phyloP scores from a whole-genome alignment of 2,888 invertebrate species.

The Sycophila texana region DNA sequence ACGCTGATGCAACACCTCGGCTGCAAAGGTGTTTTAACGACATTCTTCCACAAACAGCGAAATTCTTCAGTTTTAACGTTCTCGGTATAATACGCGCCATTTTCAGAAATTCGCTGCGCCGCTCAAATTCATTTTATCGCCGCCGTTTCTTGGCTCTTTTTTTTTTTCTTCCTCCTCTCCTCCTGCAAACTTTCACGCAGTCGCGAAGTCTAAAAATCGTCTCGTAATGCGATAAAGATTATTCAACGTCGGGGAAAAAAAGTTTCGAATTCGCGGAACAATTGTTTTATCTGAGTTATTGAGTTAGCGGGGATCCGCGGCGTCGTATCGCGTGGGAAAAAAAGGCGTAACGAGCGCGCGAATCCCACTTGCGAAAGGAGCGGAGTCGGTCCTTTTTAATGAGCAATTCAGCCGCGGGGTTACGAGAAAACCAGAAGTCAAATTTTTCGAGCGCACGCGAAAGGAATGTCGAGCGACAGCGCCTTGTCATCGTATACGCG shows the following conservation, averaged over 20 bases:
- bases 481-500: neutral
- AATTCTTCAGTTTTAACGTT: neutral
- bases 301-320: constrained; percentile 1
- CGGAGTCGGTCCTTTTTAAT: neutral
- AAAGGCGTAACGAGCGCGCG: neutral
- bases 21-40: constrained; percentile 32
- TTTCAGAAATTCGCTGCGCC: neutral
- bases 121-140: neutral
- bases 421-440: neutral
- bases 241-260: neutral
- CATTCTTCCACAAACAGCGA: constrained; percentile 11
- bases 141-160: neutral
- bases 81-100: neutral
- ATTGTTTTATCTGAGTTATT: neutral
- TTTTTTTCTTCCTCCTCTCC: too few relatives aligned
- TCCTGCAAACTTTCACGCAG: neutral
- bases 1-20: constrained; percentile 59
- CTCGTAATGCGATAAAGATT: neutral
- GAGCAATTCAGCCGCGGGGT: neutral
- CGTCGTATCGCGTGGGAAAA: constrained; percentile 9
- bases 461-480: too few relatives aligned
- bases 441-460: neutral
- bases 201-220: too few relatives aligned
- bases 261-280: neutral
- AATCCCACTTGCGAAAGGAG: neutral